Conservation (phyloP, 1,140 invertebrate species). For the Hormaphis cornu region DNA sequence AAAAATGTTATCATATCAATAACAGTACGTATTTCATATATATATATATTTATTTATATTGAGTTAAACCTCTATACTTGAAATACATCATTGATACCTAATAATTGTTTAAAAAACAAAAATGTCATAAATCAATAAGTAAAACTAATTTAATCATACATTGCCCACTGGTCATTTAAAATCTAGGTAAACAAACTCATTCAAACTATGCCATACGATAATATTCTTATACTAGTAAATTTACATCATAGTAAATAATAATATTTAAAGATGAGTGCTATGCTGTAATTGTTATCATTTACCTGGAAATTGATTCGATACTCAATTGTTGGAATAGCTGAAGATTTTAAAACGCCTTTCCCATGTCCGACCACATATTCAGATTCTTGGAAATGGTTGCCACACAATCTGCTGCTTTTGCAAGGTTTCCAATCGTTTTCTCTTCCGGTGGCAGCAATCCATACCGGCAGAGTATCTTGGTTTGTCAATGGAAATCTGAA, state of each 20-base stretch:
- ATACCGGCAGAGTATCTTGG: not conserved
- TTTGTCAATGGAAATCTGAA: slow-evolving; percentile 6
- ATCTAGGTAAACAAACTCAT: too few relatives aligned
- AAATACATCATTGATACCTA: too few relatives aligned
- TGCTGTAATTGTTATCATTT: not conserved
- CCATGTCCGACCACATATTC: slow-evolving; percentile 21
- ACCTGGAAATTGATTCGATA: not conserved
- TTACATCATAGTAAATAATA: not conserved
- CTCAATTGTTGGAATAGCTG: slow-evolving; percentile 12
- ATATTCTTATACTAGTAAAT: too few relatives aligned
- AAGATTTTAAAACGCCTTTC: slow-evolving; percentile 3
- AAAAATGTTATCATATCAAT: too few relatives aligned
- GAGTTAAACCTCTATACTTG: too few relatives aligned
- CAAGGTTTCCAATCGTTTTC: slow-evolving; percentile 12
- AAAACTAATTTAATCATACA: too few relatives aligned
- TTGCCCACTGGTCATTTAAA: too few relatives aligned
- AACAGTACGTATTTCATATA: too few relatives aligned
- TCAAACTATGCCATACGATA: too few relatives aligned
- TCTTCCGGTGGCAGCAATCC: slow-evolving; percentile 8
- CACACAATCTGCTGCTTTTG: slow-evolving; percentile 22
- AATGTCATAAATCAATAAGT: too few relatives aligned
- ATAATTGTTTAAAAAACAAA: too few relatives aligned
- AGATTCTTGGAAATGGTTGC: slow-evolving; percentile 10
- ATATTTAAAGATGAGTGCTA: not conserved
- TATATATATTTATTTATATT: too few relatives aligned